These are phyloP conservation scores for Philaethria dido DNA, from an alignment of 2,888 invertebrate genomes.

Conservation along the genomic window DNA sequence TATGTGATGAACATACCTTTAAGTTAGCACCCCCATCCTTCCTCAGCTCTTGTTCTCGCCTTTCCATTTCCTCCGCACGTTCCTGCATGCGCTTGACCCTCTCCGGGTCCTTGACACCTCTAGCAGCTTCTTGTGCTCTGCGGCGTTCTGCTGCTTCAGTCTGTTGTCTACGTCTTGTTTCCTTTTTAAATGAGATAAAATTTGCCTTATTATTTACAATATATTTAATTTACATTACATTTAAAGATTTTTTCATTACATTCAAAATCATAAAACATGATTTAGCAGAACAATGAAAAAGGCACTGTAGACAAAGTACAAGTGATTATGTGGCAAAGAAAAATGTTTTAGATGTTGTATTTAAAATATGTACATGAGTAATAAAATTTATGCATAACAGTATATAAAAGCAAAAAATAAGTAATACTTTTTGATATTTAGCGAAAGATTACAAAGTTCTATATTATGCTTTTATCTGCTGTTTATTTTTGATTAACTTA, in stretches of 20 bases:
- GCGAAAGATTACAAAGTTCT: background rate
- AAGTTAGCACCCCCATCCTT: constrained; percentile 66
- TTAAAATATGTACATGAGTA: background rate
- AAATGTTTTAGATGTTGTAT: too few relatives aligned
- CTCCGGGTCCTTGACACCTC: constrained; percentile 87
- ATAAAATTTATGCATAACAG: background rate
- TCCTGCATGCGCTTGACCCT: constrained; percentile 84
- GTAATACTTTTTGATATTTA: background rate
- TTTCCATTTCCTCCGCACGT: constrained; percentile 82
- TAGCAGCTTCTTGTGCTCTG: constrained; percentile 81
- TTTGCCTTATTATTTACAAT: background rate
- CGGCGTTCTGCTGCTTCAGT: constrained; percentile 88
- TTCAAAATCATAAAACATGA: too few relatives aligned
- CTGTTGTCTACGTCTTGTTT: constrained; percentile 86
- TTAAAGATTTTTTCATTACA: too few relatives aligned
- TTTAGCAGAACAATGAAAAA: too few relatives aligned
- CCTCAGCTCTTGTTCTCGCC: constrained; percentile 78
- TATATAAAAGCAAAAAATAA: background rate
- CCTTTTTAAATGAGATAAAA: constrained; percentile 65
- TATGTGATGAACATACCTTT: background rate
- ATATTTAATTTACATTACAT: background rate
- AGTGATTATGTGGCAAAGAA: too few relatives aligned
- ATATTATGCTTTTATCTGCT: background rate
- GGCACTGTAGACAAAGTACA: too few relatives aligned
- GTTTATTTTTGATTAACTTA: constrained; percentile 3